Evolutionary conservation across 2,113 vertebrate genomes (phyloP).

Genomic region (Merops nubicus): DNA sequence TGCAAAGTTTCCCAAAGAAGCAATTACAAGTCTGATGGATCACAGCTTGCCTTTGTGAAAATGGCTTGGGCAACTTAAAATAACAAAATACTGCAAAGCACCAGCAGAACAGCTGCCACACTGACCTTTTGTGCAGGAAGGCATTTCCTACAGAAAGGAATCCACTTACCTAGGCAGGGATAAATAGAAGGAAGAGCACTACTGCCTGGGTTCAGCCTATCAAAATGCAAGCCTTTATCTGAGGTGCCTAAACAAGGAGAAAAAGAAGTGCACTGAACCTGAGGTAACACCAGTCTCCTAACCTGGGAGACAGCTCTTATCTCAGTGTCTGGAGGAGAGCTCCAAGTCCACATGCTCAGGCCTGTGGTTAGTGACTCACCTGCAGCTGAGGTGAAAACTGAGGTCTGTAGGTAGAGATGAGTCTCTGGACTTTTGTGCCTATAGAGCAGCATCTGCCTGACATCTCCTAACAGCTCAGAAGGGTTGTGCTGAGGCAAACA

Average conservation of each 20-base stretch:
- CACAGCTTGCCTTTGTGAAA: background rate
- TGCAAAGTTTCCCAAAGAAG: background rate
- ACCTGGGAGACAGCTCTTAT: background rate
- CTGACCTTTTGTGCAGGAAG: background rate
- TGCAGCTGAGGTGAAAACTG: background rate
- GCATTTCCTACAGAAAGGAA: background rate
- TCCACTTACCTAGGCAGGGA: background rate
- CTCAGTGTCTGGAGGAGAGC: background rate
- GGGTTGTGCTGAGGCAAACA: background rate
- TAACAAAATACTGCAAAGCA: background rate
- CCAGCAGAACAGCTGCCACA: background rate
- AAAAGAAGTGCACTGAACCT: background rate
- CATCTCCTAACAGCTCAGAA: background rate
- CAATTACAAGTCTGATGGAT: background rate
- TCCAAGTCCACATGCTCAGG: background rate
- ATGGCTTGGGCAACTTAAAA: background rate
- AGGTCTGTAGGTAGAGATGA: background rate
- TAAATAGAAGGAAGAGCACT: background rate
- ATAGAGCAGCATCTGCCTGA: background rate
- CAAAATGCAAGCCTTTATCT: background rate
- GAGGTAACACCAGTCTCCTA: background rate
- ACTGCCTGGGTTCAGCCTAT: background rate
- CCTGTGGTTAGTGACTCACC: constrained; percentile 15
- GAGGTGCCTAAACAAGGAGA: background rate
- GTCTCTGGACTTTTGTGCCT: background rate